Evolutionary conservation across 1,140 invertebrate species (phyloP), one percentile per base, ranked within the genome.

Genomic region (Rhynchophorus ferrugineus): DNA sequence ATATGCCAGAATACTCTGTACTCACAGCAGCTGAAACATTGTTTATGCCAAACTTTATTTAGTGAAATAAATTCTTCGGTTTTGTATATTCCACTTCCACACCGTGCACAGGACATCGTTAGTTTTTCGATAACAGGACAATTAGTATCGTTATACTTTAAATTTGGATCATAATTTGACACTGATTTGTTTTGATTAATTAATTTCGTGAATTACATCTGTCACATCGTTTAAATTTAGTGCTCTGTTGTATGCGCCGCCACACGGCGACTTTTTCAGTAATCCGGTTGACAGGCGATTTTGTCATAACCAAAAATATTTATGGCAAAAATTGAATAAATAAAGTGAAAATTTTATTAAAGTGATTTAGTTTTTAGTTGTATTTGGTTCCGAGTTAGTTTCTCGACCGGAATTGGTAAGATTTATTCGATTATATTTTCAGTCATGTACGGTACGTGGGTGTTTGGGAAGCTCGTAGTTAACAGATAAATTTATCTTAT

Each of bases 1-100:
- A n/a, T n/a, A n/a, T n/a, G n/a, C n/a, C n/a, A n/a, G n/a, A n/a
- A n/a, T n/a, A n/a, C n/a, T n/a, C n/a, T n/a, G n/a, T 29, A 63
- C 69, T 69, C 59, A 73, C 72, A 59, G 56, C 71, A 73, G 37
- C 65, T 66, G 44, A 74, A 73, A 46, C 71, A 74, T 43, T 68
- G 68, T 9, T 62, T 67, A 39, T 72, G 72, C 71, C 70, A 73
- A 17, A 72, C 67, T 66, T 71, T 72, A 46, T 67, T 69, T 18
- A 71, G 47, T 3, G 70, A 66, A 34, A 69, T 61, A 57, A 67
- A 70, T 47, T 68, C 63, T 55, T 72, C 70, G 16, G 71, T 63
- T 61, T 65, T 67, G 55, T 68, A 71, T 59, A 72, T 67, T 45
- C 69, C 63, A 58, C 64, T 66, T 56, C 63, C 61, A 51, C 71